Percentiles rank a stretch among this genome's conserved stretches.
Evolutionary conservation across 2,888 invertebrate genomes (phyloP).

Genomic region (Phalangium opilio): DNA sequence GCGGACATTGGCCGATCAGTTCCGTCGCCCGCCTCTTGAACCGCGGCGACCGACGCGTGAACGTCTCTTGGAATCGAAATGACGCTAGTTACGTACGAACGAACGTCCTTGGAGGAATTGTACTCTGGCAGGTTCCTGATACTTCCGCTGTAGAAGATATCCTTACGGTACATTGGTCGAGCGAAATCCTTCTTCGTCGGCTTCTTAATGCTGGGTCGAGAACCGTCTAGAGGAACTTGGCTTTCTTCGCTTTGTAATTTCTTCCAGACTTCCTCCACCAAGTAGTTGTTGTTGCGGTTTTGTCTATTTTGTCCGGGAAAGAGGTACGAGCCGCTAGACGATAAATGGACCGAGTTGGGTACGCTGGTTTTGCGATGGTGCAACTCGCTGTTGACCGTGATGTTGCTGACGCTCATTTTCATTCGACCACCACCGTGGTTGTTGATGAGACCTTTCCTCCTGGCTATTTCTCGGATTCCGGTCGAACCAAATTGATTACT

Average conservation of each 20-base stretch:
- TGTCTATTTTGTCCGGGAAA: slow-evolving; percentile 36
- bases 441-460: slow-evolving; percentile 15
- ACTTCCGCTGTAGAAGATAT: slow-evolving; percentile 76
- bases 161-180: slow-evolving; percentile 69
- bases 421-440: slow-evolving; percentile 41
- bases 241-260: slow-evolving; percentile 14
- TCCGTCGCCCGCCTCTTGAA: neutral
- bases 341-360: slow-evolving; percentile 23
- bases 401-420: slow-evolving; percentile 59
- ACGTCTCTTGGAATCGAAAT: slow-evolving; percentile 55
- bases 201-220: slow-evolving; percentile 5
- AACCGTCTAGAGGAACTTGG: slow-evolving; percentile 10
- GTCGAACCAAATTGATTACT: slow-evolving; percentile 33
- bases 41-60: neutral
- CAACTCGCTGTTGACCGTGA: slow-evolving; percentile 60
- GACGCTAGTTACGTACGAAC: slow-evolving; percentile 78
- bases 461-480: slow-evolving; percentile 17
- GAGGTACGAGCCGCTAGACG: slow-evolving; percentile 13
- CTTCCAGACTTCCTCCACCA: slow-evolving; percentile 32
- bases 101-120: slow-evolving; percentile 75
- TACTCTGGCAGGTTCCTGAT: slow-evolving; percentile 39
- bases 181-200: slow-evolving; percentile 45
- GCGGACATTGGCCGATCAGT: too few relatives aligned
- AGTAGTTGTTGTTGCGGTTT: slow-evolving; percentile 37
- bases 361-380: slow-evolving; percentile 31